A percentile compares a stretch with the other conserved stretches of the same genome.
These are phyloP conservation scores for Ennomos fuscantarius DNA, from an alignment of 2,888 invertebrate genomes.

Conservation along the genomic window DNA sequence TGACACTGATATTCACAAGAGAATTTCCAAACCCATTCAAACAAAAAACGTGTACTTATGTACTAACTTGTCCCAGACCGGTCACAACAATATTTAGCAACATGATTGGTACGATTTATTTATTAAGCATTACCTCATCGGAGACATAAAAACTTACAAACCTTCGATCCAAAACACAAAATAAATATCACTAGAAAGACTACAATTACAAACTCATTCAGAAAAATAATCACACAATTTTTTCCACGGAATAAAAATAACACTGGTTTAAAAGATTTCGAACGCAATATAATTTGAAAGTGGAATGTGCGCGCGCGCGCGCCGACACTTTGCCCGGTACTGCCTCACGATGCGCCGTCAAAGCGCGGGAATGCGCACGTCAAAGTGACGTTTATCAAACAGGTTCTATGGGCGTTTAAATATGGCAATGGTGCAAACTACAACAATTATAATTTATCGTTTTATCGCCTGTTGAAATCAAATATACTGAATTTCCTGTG, in stretches of 20 bases:
- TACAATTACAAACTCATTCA: slow-evolving; percentile 27
- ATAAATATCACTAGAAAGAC: slow-evolving; percentile 13
- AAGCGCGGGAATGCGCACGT: slow-evolving; percentile 70
- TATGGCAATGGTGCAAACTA: slow-evolving; percentile 43
- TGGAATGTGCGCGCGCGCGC: slow-evolving; percentile 63
- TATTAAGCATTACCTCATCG: slow-evolving; percentile 55
- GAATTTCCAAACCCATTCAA: slow-evolving; percentile 20
- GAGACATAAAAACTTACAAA: slow-evolving; percentile 48
- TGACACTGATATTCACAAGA: slow-evolving; percentile 11
- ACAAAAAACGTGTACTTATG: slow-evolving; percentile 16
- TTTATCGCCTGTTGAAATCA: slow-evolving; percentile 42
- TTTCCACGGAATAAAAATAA: slow-evolving; percentile 30
- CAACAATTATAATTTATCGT: slow-evolving; percentile 36
- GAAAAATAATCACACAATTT: slow-evolving; percentile 31
- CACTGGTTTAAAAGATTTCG: slow-evolving; percentile 33
- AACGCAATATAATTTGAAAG: slow-evolving; percentile 40
- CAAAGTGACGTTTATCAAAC: slow-evolving; percentile 55
- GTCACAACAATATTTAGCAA: slow-evolving; percentile 58
- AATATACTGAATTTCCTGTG: slow-evolving; percentile 48
- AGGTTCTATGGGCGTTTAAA: slow-evolving; percentile 53
- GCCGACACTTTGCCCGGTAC: slow-evolving; percentile 61
- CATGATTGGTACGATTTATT: slow-evolving; percentile 53
- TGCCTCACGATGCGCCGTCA: slow-evolving; percentile 64
- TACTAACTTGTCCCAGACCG: slow-evolving; percentile 22
- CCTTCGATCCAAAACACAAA: slow-evolving; percentile 46